Evolutionary conservation across 2,113 vertebrate genomes (phyloP).

Genomic region (Pseudonaja textilis): DNA sequence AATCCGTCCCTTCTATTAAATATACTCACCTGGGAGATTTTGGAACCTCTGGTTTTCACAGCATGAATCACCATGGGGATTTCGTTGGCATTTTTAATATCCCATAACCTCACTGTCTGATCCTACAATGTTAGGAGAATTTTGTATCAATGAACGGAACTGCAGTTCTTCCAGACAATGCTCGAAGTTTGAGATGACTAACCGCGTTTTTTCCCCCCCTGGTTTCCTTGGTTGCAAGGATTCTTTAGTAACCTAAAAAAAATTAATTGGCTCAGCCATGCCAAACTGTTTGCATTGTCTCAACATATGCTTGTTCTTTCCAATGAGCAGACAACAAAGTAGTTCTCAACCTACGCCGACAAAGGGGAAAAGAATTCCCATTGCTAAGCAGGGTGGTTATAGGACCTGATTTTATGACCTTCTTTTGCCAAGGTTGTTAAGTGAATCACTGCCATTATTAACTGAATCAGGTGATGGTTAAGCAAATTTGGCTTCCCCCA

Average conservation of each 20-base stretch:
- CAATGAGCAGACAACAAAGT: neutral
- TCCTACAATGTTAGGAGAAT: constrained; percentile 59
- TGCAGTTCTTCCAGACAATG: neutral
- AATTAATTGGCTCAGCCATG: neutral
- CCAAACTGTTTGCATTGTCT: neutral
- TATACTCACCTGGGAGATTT: constrained; percentile 64
- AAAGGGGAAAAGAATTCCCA: neutral
- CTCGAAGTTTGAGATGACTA: neutral
- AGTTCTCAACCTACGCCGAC: neutral
- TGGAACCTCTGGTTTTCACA: constrained; percentile 50
- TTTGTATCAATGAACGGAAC: neutral
- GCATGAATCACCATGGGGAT: constrained; percentile 63
- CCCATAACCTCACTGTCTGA: constrained; percentile 71
- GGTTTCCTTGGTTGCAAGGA: neutral
- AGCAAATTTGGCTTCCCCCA: neutral
- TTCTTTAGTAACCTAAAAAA: neutral
- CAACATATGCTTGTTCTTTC: neutral
- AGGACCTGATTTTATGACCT: neutral
- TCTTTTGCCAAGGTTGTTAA: neutral
- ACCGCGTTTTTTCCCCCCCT: neutral
- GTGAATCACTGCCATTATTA: neutral
- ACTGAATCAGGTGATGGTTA: neutral
- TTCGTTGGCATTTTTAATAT: constrained; percentile 67
- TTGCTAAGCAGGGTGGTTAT: neutral
- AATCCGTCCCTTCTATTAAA: neutral